phyloP scores from a whole-genome alignment of 2,888 invertebrate species.

The Cheilosia impressa region DNA sequence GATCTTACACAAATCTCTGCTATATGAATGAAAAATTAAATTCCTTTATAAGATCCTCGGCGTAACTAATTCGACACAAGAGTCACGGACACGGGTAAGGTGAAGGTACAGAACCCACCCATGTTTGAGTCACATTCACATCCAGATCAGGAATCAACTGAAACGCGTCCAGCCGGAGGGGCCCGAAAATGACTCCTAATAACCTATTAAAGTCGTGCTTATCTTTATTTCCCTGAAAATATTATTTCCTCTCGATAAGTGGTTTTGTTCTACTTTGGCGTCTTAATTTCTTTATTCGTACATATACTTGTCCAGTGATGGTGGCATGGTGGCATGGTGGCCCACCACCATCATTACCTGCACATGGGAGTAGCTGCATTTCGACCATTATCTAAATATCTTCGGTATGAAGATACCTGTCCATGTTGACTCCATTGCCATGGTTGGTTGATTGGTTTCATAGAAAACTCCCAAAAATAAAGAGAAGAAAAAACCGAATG shows the following conservation, averaged over 20 bases:
- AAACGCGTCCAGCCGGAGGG: slow-evolving; percentile 15
- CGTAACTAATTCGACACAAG: slow-evolving; percentile 64
- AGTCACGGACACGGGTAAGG: slow-evolving; percentile 43
- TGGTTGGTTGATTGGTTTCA: slow-evolving; percentile 74
- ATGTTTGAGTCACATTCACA: not conserved
- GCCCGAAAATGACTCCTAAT: slow-evolving; percentile 43
- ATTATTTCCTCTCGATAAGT: slow-evolving; percentile 71
- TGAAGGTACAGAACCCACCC: slow-evolving; percentile 37
- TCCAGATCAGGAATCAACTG: slow-evolving; percentile 35
- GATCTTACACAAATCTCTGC: not conserved
- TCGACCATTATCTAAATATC: slow-evolving; percentile 42
- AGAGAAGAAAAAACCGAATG: not conserved
- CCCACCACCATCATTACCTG: slow-evolving; percentile 6
- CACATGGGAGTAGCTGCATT: not conserved
- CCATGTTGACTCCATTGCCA: slow-evolving; percentile 70
- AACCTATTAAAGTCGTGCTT: slow-evolving; percentile 72
- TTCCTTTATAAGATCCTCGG: slow-evolving; percentile 47
- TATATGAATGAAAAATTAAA: slow-evolving; percentile 56
- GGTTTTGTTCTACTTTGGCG: slow-evolving; percentile 66
- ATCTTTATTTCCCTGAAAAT: slow-evolving; percentile 63
- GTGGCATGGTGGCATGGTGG: slow-evolving; percentile 37
- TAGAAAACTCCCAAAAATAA: slow-evolving; percentile 59
- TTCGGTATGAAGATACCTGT: slow-evolving; percentile 51
- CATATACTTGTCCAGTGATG: slow-evolving; percentile 47
- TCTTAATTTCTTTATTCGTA: slow-evolving; percentile 54